These are phyloP conservation scores for Hexactinellida sp. DNA, from an alignment of 37 sponge, comb jelly and placozoan genomes.

Conservation along the genomic window DNA sequence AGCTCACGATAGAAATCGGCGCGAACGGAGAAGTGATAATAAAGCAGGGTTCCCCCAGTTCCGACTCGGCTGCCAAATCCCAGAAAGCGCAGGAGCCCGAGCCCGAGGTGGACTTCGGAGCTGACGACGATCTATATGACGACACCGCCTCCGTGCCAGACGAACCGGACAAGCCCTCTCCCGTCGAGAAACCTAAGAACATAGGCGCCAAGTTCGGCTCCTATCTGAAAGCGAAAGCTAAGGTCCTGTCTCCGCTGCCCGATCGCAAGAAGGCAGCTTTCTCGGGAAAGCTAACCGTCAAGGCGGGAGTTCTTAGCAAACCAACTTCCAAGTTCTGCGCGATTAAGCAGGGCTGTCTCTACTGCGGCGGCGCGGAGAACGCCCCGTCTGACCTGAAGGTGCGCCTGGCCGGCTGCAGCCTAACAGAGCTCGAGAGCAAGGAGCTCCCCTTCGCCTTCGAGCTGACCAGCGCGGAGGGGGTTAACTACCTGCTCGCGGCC, in stretches of 20 bases:
- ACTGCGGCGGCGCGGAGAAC: constrained; percentile 3
- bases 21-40: neutral
- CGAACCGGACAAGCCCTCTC: neutral
- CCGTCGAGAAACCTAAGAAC: neutral
- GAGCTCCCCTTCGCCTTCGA: neutral
- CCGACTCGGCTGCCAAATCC: neutral
- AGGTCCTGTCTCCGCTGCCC: neutral
- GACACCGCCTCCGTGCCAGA: neutral
- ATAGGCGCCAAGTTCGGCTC: neutral
- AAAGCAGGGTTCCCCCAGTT: neutral
- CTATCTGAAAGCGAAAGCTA: neutral
- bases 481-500: neutral
- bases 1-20: neutral
- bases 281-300: neutral
- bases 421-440: neutral
- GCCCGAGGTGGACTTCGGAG: neutral
- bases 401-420: neutral
- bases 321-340: neutral
- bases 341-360: neutral
- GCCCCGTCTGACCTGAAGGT: neutral
- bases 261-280: neutral
- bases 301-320: neutral
- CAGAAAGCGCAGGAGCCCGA: neutral
- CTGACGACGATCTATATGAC: neutral
- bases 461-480: neutral